These are phyloP conservation scores for Magallana ariakensis DNA, from an alignment of 1,140 invertebrate genomes.

Conservation along the genomic window DNA sequence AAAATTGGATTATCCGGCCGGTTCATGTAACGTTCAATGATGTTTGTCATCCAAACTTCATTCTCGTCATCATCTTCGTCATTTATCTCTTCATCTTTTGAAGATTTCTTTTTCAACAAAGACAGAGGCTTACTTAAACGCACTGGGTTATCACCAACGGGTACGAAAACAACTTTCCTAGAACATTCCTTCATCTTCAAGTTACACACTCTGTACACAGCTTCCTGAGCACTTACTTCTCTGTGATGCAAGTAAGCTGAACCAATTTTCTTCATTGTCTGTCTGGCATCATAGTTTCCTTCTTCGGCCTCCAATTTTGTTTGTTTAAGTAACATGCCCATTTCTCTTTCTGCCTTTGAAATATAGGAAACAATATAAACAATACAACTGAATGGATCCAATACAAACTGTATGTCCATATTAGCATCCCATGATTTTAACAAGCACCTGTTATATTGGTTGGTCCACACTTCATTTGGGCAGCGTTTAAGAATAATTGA, in stretches of 20 bases:
- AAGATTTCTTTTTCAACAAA: too few relatives aligned
- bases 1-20: not conserved
- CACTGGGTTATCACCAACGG: not conserved
- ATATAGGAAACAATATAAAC: slow-evolving; percentile 58
- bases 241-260: slow-evolving; percentile 46
- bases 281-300: slow-evolving; percentile 44
- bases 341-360: slow-evolving; percentile 51
- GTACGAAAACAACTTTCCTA: too few relatives aligned
- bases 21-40: not conserved
- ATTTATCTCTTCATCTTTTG: not conserved
- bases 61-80: slow-evolving; percentile 10
- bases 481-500: slow-evolving; percentile 38
- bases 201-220: too few relatives aligned
- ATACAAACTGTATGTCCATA: slow-evolving; percentile 55
- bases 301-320: slow-evolving; percentile 48
- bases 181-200: too few relatives aligned
- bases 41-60: slow-evolving; percentile 37
- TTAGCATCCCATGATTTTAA: slow-evolving; percentile 49
- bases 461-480: slow-evolving; percentile 46
- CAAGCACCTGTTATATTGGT: too few relatives aligned
- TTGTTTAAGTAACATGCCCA: slow-evolving; percentile 46
- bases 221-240: too few relatives aligned
- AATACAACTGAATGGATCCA: slow-evolving; percentile 54
- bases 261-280: slow-evolving; percentile 51
- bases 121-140: not conserved